Base-by-base conservation (phyloP, 1,140 invertebrate genomes). In the Meloidogyne floridensis region DNA sequence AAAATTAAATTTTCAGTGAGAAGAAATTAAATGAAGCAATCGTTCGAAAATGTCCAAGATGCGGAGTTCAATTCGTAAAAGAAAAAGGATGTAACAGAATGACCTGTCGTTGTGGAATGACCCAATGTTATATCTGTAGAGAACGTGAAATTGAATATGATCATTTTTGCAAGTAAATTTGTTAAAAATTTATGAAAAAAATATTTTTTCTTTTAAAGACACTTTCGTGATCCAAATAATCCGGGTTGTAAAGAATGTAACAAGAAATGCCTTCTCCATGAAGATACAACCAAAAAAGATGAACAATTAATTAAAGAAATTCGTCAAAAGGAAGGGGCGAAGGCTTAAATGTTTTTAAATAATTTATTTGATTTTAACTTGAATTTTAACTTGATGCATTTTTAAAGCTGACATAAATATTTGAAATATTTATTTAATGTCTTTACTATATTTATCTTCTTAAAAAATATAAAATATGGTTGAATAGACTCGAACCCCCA, bases 81-180 rank as follows among this genome's bases (percentile, higher is more conserved):
- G 91, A 92, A 75, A 91, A 92, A 80, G 93, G 93, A 4, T 94
- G 93, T 85, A 94, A 94, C 84, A 93, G 93, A 87, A 94, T 94
- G 92, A 92, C 91, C 2, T 94, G 93, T 90, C 65, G 88, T 0
- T 94, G 93, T 91, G 93, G 93, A 1, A 93, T 93, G 1, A 90
- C 87, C 7, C 76, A 79, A 18, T 79, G 77, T 9, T 79, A 79
- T 47, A 11, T 79, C 20, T 79, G 77, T 10, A 6, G 77, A 11
- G 53, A 71, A 6, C 78, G 47, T 20, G 90, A 93, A 15, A 91
- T 88, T 2, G 91, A 92, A 87, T 94, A 94, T 85, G 81, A 93
- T 93, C 82, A 83, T 71, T 83, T 83, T 18, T 83, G 82, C 73
- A 54, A 56, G 82, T 83, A 6, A 6, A 32, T 32, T 32, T 32